Conservation (phyloP, 2,113 vertebrate species). For the Dicaeum eximium region DNA sequence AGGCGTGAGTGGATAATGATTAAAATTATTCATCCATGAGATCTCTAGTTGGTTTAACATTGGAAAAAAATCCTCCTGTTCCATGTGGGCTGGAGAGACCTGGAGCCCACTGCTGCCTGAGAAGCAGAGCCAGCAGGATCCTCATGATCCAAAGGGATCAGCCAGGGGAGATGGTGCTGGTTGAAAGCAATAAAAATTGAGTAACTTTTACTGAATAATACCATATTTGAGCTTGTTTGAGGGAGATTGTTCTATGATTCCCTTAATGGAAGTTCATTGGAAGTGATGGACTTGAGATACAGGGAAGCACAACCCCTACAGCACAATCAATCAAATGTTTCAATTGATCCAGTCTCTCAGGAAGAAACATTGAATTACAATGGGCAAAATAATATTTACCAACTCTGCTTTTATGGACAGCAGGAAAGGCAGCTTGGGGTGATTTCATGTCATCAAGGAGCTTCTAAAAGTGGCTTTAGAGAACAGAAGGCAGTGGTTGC, state of each 20-base stretch:
- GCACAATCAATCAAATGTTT: not conserved
- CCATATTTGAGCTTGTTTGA: not conserved
- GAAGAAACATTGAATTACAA: not conserved
- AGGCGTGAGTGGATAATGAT: rapidly evolving
- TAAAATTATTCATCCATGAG: not conserved
- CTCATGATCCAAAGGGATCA: not conserved
- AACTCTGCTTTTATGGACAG: not conserved
- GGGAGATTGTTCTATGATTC: not conserved
- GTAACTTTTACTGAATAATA: not conserved
- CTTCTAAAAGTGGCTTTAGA: not conserved
- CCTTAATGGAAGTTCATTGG: not conserved
- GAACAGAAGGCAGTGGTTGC: not conserved
- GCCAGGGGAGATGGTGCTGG: not conserved
- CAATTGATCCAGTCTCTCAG: not conserved
- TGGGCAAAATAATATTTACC: not conserved
- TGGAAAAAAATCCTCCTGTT: not conserved
- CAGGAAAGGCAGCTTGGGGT: not conserved
- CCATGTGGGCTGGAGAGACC: not conserved
- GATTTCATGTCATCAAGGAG: not conserved
- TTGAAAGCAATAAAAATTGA: not conserved
- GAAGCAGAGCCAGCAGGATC: not conserved
- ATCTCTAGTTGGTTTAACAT: not conserved
- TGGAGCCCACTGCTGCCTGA: not conserved
- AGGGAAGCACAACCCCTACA: not conserved
- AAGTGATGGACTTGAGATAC: not conserved